Evolutionary conservation across 1,140 invertebrate genomes (phyloP), one percentile per base, ranked within the genome.

Genomic region (Sycophila sp.): DNA sequence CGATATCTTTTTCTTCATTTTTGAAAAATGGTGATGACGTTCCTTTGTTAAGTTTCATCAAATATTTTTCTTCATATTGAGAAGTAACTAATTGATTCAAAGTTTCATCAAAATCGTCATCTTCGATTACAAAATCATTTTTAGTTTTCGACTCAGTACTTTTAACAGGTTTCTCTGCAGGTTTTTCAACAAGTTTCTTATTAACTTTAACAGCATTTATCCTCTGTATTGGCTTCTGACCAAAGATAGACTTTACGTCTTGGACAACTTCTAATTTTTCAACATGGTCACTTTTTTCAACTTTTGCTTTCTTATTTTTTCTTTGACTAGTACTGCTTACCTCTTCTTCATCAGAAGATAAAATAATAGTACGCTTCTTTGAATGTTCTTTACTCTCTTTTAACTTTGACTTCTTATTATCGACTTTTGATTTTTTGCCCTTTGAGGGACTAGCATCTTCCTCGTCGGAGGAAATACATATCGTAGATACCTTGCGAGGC

Each of bases 51-150:
- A 70, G 59, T 71, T 65, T 51, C 53, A 47, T 65, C 58, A 77
- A 69, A 64, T 74, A 77, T 38, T 75, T 71, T 17, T 65, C 56
- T 49, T 81, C 76, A 17, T 75, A 53, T 38, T 73, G 32, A 0
- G 73, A 72, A 22, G 80, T 79, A 80, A 93, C 91, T 42, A 93
- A 77, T 76, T 91, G 86, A 68, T 88, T 76, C 15, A 93, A 78
- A 26, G 90, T 91, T 74, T 88, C 87, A 76, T 90, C 87, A 83
- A 94, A 93, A 73, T 91, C 89, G 58, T 90, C 87, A 87, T 93
- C 91, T 66, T 88, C 86, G 77, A 92, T 89, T 60, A 89, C 47
- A 58, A 81, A 76, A 71, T 86, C 80, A 42, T 83, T 81, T 74
- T 88, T 82, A 26, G 24, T 70, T 47, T 80, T 74, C 28, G 73